Base-by-base conservation (phyloP, 1,140 invertebrate genomes). In the Anastatus disparis region DNA sequence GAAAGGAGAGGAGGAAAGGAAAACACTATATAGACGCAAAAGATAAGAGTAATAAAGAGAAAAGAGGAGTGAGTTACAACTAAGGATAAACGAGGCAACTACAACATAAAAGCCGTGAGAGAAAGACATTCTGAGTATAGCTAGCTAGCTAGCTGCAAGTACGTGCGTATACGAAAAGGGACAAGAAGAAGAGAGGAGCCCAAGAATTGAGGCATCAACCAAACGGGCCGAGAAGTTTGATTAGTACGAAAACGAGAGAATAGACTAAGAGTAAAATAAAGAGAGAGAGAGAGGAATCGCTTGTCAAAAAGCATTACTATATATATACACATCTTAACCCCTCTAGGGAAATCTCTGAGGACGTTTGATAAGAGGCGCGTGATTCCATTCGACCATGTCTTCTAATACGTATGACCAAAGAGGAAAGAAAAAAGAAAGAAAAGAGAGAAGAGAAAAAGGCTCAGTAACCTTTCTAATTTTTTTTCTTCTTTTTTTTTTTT, bases 311-410 rank as follows among this genome's bases (percentile, higher is more conserved):
- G 4, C 31, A 35, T 35, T 6, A 6, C 4, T 4, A 35, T 35
- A 35, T 35, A 35, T 35, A 35, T 35, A 35, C 31, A 35, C 31
- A 4, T 35, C 31, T 6, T 56, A 56, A 65, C 63, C 27, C 56
- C 75, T 73, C 77, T 22, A 71, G 76, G 77, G 77, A 77, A 79
- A 79, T 79, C 73, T 75, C 61, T 63, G 61, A 76, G 74, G 77
- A 74, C 74, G 74, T 76, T 79, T 75, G 76, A 77, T 78, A 78
- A 77, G 75, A 76, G 62, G 76, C 74, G 72, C 75, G 74, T 74
- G 75, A 77, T 79, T 75, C 75, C 74, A 79, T 77, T 76, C 70
- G 35, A 0, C 0, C 15, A 42, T 20, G 31, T 9, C 26, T 12
- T 27, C 61, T 64, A 64, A 64, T 64, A 70, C 52, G 29, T 55